Evolutionary conservation across 1,140 invertebrate genomes (phyloP).

Genomic region (Rhagoletis pomonella): DNA sequence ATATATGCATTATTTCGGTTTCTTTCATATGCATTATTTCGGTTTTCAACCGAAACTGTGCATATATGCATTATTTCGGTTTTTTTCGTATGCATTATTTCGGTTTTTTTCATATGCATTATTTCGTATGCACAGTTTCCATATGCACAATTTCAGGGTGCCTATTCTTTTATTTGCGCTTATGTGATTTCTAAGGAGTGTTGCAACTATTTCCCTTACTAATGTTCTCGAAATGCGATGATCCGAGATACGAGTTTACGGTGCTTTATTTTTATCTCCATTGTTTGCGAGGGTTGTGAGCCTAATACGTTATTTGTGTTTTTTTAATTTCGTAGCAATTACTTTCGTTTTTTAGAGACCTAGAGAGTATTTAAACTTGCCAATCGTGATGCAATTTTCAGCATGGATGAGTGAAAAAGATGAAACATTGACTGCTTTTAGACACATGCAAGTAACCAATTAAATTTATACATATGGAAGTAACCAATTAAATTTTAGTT

Average conservation of each 20-base stretch:
- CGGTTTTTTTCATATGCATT: too few species aligned
- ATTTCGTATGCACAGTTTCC: too few species aligned
- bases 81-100: too few species aligned
- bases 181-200: not conserved
- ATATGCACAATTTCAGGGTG: too few species aligned
- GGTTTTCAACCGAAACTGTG: too few species aligned
- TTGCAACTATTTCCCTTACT: not conserved
- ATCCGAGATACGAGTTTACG: not conserved
- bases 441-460: too few species aligned
- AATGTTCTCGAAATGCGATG: slow-evolving; percentile 2
- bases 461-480: too few species aligned
- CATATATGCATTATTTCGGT: too few species aligned
- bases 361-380: not conserved
- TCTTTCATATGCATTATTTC: too few species aligned
- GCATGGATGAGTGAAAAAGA: not conserved
- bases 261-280: not conserved
- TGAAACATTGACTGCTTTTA: too few species aligned
- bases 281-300: not conserved
- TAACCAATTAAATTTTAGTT: too few species aligned
- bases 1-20: too few species aligned
- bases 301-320: slow-evolving; percentile 20
- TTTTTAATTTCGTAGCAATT: slow-evolving; percentile 39
- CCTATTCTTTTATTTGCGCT: not conserved
- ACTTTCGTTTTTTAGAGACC: not conserved
- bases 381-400: not conserved